A percentile compares a stretch with the other conserved stretches of the same genome.
phyloP scores from a whole-genome alignment of 2,888 invertebrate genomes.

The Endomychus coccineus region DNA sequence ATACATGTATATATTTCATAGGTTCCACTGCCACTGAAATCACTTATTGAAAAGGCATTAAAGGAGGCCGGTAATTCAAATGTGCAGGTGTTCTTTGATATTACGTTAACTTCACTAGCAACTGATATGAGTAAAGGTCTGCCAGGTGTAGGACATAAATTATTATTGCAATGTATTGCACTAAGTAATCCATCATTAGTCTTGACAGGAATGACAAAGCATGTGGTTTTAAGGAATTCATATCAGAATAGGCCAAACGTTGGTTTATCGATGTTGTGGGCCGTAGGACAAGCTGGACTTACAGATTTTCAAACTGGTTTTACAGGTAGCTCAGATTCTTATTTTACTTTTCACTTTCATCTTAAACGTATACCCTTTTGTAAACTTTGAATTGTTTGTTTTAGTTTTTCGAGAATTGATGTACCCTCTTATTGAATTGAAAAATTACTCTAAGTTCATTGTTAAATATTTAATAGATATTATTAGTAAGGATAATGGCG shows the following conservation, averaged over 20 bases:
- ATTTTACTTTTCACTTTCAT: conserved; percentile 1
- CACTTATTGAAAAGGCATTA: conserved; percentile 46
- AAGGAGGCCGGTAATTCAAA: conserved; percentile 56
- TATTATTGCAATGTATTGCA: conserved; percentile 64
- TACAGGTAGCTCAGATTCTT: conserved; percentile 46
- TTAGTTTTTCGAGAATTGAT: conserved; percentile 69
- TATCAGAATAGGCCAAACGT: conserved; percentile 70
- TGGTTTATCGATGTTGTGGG: conserved; percentile 68
- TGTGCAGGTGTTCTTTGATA: conserved; percentile 62
- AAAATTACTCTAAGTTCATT: conserved; percentile 60
- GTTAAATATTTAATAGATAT: conserved; percentile 54
- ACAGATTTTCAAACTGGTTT: conserved; percentile 59
- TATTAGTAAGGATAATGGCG: conserved; percentile 25
- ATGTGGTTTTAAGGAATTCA: conserved; percentile 58
- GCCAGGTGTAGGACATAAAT: conserved; percentile 59
- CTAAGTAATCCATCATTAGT: conserved; percentile 58
- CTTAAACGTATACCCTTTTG: no score
- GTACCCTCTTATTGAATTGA: conserved; percentile 63
- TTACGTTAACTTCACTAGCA: conserved; percentile 60
- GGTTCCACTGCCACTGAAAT: conserved; percentile 37
- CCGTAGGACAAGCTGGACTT: conserved; percentile 64
- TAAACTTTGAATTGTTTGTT: conserved; percentile 28
- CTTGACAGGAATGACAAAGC: conserved; percentile 54
- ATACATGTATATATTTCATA: no score
- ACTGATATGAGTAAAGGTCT: conserved; percentile 65